Evolutionary conservation across 2,113 vertebrate species (phyloP), one percentile per base, ranked within the genome.

Genomic region (Collichthys lucidus): DNA sequence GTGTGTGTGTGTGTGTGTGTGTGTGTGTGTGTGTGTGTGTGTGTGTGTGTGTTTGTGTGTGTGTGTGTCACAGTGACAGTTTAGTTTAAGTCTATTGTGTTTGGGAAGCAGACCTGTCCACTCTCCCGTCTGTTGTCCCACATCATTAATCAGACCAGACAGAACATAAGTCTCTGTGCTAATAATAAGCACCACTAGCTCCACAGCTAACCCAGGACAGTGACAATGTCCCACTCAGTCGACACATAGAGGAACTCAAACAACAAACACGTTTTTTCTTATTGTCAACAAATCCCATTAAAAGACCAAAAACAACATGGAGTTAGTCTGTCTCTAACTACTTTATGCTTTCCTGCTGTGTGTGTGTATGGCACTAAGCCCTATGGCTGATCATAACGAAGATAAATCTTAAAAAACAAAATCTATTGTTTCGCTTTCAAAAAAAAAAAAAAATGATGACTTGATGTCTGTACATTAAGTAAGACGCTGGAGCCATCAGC

Each of bases 121-220:
- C 83, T 88, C 73, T 80, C 82, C 80, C 86, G 83, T 86, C 85
- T 84, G 88, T 86, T 87, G 85, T 88, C 80, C 83, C 77, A 74
- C 74, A 80, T 90, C 93, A 93, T 95, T 93, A 92, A 92, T 93
- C 94, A 94, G 80, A 62, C 65, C 56, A 61, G 81, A 85, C 84
- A 85, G 77, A 78, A 53, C 77, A 84, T 80, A 55, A 55, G 75
- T 80, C 74, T 70, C 75, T 68, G 59, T 65, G 80, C 80, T 85
- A 92, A 91, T 88, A 82, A 79, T 62, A 89, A 86, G 85, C 79
- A 80, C 69, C 77, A 79, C n/a, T 73, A 69, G 77, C 86, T 85
- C 69, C 14, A 14, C 56, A 65, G 80, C 78, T 80, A 84, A 91
- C 71, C 61, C 64, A 77, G 53, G 44, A 71, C 72, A 85, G 75